Percentiles rank a stretch among this genome's conserved stretches.
phyloP scores from a whole-genome alignment of 2,113 vertebrate species.

The Urocolius indicus region DNA sequence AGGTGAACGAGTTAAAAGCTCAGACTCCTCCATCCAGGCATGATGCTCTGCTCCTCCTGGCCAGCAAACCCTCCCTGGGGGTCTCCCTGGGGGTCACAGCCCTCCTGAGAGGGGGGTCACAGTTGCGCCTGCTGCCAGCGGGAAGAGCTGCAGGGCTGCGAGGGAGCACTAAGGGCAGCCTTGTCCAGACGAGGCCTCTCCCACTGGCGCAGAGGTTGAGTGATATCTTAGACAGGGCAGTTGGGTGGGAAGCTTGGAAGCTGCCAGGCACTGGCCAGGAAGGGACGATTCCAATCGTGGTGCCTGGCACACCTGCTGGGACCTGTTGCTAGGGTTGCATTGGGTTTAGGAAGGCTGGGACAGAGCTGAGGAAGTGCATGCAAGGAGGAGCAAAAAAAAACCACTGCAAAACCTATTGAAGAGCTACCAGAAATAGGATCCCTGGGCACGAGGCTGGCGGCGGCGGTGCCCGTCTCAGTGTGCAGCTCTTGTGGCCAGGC shows the following conservation, averaged over 20 bases:
- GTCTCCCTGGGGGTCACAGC: neutral
- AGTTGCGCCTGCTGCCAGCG: accelerated
- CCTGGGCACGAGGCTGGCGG: neutral
- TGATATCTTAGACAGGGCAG: accelerated
- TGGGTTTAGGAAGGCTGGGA: neutral
- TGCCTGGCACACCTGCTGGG: accelerated
- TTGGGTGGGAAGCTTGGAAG: accelerated
- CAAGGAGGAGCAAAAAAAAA: neutral
- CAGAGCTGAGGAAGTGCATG: neutral
- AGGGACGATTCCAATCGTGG: accelerated
- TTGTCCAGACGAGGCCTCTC: accelerated
- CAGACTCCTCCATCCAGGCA: accelerated
- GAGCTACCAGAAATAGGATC: accelerated
- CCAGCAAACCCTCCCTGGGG: neutral
- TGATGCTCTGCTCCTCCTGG: neutral
- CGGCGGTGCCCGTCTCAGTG: accelerated
- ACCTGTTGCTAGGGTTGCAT: accelerated
- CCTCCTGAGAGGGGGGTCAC: neutral
- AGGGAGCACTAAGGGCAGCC: neutral
- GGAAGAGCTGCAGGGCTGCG: neutral
- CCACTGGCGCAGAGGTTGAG: neutral
- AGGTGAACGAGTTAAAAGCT: neutral
- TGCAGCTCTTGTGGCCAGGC: accelerated
- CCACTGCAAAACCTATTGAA: neutral
- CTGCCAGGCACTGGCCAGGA: accelerated